Evolutionary conservation across 2,797 vertebrate genomes (phyloP).

Genomic region (Vespertilio murinus): DNA sequence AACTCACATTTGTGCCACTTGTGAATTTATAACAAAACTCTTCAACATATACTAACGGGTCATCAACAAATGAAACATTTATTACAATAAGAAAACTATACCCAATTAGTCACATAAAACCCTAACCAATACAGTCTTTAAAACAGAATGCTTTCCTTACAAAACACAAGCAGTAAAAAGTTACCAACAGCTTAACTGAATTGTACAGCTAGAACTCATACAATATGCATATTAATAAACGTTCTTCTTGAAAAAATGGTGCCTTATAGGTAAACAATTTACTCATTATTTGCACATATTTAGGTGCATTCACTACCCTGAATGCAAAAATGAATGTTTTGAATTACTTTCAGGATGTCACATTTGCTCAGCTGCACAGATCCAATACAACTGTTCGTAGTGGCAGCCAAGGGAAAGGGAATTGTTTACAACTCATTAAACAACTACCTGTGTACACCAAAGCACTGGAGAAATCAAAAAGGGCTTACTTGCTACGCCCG

Average conservation of each 20-base stretch:
- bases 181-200: neutral
- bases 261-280: neutral
- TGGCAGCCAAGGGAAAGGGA: neutral
- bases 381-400: neutral
- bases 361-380: neutral
- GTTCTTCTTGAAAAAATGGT: constrained; percentile 29
- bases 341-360: neutral
- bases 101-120: constrained; percentile 13
- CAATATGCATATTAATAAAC: neutral
- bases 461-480: neutral
- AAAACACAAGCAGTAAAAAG: neutral
- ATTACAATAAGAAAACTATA: neutral
- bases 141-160: constrained; percentile 1
- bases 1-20: neutral
- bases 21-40: constrained; percentile 37
- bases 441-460: neutral
- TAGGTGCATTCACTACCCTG: neutral
- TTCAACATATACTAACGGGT: neutral
- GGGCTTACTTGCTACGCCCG: constrained; percentile 96
- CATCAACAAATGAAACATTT: constrained; percentile 4
- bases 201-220: neutral
- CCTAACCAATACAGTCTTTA: neutral
- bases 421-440: neutral
- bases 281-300: constrained; percentile 11
- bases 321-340: constrained; percentile 36